Evolutionary conservation across 2,888 invertebrate species (phyloP).

Genomic region (Platycnemis pennipes): DNA sequence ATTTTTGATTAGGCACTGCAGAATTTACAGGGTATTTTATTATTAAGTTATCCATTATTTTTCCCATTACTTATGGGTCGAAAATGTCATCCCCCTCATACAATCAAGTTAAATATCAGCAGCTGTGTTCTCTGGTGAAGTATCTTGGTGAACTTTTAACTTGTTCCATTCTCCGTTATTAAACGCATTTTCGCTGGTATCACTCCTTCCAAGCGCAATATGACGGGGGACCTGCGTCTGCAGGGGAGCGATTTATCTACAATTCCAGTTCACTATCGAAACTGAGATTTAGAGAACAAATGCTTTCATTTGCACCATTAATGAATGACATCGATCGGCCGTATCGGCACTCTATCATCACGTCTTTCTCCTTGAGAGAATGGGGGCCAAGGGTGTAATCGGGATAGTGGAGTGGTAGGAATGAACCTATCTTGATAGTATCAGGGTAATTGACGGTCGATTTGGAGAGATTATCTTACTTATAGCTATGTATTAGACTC

Average conservation of each 20-base stretch:
- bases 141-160: neutral
- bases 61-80: no score
- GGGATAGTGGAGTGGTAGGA: neutral
- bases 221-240: neutral
- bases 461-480: no score
- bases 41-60: no score
- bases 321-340: neutral
- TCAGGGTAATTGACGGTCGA: no score
- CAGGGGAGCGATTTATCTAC: neutral
- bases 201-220: neutral
- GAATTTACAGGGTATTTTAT: no score
- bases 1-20: no score
- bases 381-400: neutral
- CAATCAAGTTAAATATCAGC: neutral
- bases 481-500: no score
- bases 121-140: neutral
- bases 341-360: neutral
- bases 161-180: neutral
- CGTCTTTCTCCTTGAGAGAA: neutral
- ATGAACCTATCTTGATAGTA: no score
- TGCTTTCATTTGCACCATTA: neutral
- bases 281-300: neutral
- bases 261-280: neutral
- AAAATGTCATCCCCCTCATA: no score
- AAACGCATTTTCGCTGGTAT: neutral